These are phyloP conservation scores for Amiota mariae DNA, from an alignment of 2,888 invertebrate genomes.

Conservation along the genomic window DNA sequence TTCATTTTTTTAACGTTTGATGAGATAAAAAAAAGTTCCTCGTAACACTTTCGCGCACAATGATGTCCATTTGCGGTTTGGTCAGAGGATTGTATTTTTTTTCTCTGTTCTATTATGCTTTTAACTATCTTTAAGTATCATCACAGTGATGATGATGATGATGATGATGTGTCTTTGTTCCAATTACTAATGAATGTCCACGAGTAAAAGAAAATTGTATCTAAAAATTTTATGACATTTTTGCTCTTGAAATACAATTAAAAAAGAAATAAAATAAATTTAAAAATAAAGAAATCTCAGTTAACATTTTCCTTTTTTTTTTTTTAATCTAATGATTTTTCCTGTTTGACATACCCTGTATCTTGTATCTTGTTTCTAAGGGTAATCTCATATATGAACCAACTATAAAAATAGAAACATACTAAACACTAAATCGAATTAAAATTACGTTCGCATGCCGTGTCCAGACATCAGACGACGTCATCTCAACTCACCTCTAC, in stretches of 20 bases:
- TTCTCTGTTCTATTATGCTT: neutral
- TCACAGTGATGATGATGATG: too few species aligned
- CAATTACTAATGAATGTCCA: too few species aligned
- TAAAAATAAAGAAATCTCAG: slow-evolving; percentile 13
- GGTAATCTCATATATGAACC: too few species aligned
- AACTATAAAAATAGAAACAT: too few species aligned
- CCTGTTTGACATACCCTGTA: too few species aligned
- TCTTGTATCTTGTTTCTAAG: too few species aligned
- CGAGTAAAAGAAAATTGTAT: too few species aligned
- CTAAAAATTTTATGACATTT: too few species aligned
- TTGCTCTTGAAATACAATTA: too few species aligned
- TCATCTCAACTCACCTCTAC: neutral
- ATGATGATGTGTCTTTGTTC: too few species aligned
- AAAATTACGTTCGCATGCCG: slow-evolving; percentile 33
- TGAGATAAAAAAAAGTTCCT: neutral
- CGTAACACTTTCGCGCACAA: neutral
- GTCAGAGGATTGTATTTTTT: neutral
- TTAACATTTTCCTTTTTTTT: too few species aligned
- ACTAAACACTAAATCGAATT: slow-evolving; percentile 17
- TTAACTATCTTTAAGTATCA: neutral
- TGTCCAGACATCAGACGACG: neutral
- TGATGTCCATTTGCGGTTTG: neutral
- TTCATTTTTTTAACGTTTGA: neutral
- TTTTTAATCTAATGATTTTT: too few species aligned
- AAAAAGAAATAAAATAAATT: neutral